phyloP scores from a whole-genome alignment of 2,113 vertebrate species.

The Cygnus buccinator region DNA sequence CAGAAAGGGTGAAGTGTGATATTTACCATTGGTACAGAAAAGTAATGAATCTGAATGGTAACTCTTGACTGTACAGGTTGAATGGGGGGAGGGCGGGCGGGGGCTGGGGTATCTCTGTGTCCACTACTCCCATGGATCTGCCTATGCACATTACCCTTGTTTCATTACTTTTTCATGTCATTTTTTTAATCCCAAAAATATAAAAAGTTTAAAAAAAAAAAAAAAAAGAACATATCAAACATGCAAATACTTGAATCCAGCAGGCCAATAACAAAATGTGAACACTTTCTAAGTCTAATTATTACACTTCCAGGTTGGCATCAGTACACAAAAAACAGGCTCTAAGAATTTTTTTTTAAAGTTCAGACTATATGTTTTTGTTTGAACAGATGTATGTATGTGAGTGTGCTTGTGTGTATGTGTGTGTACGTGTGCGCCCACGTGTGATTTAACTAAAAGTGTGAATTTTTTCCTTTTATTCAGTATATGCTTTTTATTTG shows the following conservation, averaged over 20 bases:
- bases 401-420: background rate
- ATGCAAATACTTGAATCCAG: constrained; percentile 98
- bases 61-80: constrained; percentile 62
- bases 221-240: constrained; percentile 81
- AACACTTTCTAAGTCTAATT: constrained; percentile 85
- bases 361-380: constrained; percentile 72
- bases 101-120: constrained; percentile 38
- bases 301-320: constrained; percentile 83
- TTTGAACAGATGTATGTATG: constrained; percentile 35
- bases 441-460: constrained; percentile 2
- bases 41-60: background rate
- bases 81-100: constrained; percentile 42
- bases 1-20: constrained; percentile 72
- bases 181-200: constrained; percentile 76
- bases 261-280: constrained; percentile 96
- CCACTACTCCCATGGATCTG: constrained; percentile 73
- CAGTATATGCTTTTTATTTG: constrained; percentile 80
- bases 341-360: constrained; percentile 69
- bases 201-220: background rate
- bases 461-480: constrained; percentile 74
- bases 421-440: background rate
- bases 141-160: constrained; percentile 85
- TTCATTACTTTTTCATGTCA: constrained; percentile 81
- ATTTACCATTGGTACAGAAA: constrained; percentile 63
- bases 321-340: constrained; percentile 79